Evolutionary conservation across 2,113 vertebrate genomes (phyloP).

Genomic region (Rhabdornis inornatus): DNA sequence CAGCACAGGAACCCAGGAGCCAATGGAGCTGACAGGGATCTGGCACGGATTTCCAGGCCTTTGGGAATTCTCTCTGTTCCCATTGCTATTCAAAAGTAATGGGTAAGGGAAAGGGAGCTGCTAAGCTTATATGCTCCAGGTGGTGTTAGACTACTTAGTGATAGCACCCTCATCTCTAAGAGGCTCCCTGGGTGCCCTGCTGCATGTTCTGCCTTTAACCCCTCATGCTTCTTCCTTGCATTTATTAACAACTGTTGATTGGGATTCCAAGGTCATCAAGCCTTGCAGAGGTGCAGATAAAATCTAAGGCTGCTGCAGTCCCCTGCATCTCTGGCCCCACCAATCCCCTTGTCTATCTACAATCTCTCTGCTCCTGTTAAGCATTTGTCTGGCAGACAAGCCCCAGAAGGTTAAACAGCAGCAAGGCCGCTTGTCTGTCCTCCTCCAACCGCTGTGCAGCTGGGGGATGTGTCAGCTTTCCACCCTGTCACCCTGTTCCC

Average conservation of each 20-base stretch:
- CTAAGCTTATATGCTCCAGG: neutral
- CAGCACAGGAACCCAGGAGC: neutral
- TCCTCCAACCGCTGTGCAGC: rapidly evolving
- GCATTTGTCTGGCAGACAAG: neutral
- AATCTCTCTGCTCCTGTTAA: neutral
- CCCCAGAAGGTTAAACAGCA: neutral
- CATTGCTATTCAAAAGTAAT: neutral
- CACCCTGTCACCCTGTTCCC: rapidly evolving
- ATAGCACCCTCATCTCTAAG: neutral
- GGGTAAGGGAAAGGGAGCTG: neutral
- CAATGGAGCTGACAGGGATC: neutral
- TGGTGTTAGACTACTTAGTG: neutral
- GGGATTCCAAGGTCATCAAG: neutral
- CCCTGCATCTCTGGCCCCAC: neutral
- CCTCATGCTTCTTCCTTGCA: neutral
- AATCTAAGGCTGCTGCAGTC: neutral
- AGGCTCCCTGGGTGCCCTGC: neutral
- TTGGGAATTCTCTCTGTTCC: neutral
- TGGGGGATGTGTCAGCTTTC: neutral
- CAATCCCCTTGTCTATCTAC: neutral
- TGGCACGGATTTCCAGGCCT: neutral
- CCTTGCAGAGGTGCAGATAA: neutral
- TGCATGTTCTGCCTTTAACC: neutral
- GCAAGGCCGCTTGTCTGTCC: neutral
- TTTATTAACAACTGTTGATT: slow-evolving; percentile 5